Conservation (phyloP, 2,113 vertebrate genomes). For the Scopus umbretta region DNA sequence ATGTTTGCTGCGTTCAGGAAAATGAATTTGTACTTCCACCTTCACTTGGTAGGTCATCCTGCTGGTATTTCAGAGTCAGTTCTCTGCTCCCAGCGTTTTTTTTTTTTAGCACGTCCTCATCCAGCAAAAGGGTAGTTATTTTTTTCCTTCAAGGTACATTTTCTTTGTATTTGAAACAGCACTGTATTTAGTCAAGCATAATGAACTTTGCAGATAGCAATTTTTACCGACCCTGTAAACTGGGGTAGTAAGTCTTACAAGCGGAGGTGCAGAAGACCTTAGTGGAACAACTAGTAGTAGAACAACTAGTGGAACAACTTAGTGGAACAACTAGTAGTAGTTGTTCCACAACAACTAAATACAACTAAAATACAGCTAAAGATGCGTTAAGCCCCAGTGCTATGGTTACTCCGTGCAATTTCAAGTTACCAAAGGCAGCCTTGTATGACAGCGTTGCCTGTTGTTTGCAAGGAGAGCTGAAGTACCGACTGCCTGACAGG, state of each 20-base stretch:
- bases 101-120: neutral
- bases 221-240: neutral
- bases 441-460: neutral
- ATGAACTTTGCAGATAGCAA: neutral
- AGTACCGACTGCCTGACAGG: neutral
- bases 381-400: neutral
- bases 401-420: neutral
- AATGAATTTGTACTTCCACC: neutral
- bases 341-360: no score
- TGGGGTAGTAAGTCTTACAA: neutral
- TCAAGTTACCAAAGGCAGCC: neutral
- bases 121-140: neutral
- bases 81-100: neutral
- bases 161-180: neutral
- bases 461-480: neutral
- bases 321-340: neutral
- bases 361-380: no score
- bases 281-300: neutral
- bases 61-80: neutral
- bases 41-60: neutral
- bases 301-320: neutral
- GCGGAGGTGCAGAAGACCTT: neutral
- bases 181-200: neutral
- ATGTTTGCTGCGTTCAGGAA: neutral
- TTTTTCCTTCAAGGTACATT: neutral